These are phyloP conservation scores for Alouatta caraya DNA, from an alignment of 2,797 vertebrate species.

Conservation along the genomic window DNA sequence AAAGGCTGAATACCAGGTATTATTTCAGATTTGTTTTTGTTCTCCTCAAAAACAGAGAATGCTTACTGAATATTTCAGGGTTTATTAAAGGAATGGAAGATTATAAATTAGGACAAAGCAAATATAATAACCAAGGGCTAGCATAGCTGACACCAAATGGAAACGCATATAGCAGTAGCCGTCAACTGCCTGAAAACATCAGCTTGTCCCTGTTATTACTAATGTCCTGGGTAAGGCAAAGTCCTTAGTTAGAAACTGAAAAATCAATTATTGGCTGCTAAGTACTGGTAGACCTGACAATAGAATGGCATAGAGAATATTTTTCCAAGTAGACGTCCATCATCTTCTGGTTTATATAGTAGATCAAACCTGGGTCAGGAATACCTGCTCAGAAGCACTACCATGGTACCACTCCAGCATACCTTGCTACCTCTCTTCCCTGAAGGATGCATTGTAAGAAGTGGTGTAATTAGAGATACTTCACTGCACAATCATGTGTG, in stretches of 20 bases:
- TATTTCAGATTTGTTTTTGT: neutral
- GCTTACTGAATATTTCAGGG: too few relatives aligned
- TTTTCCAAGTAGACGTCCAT: neutral
- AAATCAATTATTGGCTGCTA: neutral
- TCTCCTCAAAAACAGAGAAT: neutral
- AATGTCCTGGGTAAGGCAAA: too few relatives aligned
- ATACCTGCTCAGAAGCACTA: neutral
- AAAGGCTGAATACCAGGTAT: neutral
- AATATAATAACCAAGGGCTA: neutral
- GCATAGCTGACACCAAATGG: neutral
- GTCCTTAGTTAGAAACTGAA: neutral
- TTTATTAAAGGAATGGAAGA: neutral
- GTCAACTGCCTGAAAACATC: neutral
- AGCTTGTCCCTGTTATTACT: too few relatives aligned
- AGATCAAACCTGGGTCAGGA: neutral
- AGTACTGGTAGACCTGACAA: neutral
- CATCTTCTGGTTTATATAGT: neutral
- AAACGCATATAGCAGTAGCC: neutral
- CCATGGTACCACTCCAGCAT: neutral
- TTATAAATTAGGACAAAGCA: neutral
- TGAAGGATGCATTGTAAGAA: neutral
- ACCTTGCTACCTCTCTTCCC: neutral
- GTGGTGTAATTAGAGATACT: neutral
- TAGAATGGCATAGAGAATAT: neutral
- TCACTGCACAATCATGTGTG: fast-evolving